Percentiles rank a stretch among this genome's conserved stretches.
These are phyloP conservation scores for Spodoptera exigua DNA, from an alignment of 2,888 invertebrate species.

Conservation along the genomic window DNA sequence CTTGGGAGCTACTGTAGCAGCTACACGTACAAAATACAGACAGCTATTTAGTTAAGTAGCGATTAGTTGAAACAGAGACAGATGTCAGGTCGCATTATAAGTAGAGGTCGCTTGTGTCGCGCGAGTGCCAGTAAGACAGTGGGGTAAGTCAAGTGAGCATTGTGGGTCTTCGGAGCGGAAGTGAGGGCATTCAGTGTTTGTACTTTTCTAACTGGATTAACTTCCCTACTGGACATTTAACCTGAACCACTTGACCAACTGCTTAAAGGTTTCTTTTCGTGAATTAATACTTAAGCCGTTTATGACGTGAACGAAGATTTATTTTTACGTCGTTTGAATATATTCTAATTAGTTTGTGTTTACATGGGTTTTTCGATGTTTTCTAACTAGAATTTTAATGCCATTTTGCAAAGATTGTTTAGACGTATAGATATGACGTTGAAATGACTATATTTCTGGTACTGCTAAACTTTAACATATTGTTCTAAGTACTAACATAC, in stretches of 20 bases:
- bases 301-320: constrained; percentile 59
- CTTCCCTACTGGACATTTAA: constrained; percentile 80
- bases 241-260: constrained; percentile 84
- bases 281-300: constrained; percentile 72
- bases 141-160: constrained; percentile 81
- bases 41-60: not conserved
- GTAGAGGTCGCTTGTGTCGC: constrained; percentile 65
- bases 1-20: constrained; percentile 1
- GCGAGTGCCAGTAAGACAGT: constrained; percentile 84
- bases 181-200: constrained; percentile 86
- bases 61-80: constrained; percentile 24
- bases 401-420: too few relatives aligned
- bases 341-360: constrained; percentile 32
- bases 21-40: constrained; percentile 3
- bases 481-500: too few relatives aligned
- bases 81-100: constrained; percentile 39
- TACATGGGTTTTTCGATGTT: not conserved
- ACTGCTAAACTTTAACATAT: too few relatives aligned
- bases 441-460: too few relatives aligned
- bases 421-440: too few relatives aligned
- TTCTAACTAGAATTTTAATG: constrained; percentile 10
- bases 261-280: constrained; percentile 86
- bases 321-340: constrained; percentile 41
- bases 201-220: constrained; percentile 88
- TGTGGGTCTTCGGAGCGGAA: constrained; percentile 87